Percentiles rank a stretch among this genome's conserved stretches.
Conservation (phyloP, 2,113 vertebrate species). For the Coreoperca whiteheadi region DNA sequence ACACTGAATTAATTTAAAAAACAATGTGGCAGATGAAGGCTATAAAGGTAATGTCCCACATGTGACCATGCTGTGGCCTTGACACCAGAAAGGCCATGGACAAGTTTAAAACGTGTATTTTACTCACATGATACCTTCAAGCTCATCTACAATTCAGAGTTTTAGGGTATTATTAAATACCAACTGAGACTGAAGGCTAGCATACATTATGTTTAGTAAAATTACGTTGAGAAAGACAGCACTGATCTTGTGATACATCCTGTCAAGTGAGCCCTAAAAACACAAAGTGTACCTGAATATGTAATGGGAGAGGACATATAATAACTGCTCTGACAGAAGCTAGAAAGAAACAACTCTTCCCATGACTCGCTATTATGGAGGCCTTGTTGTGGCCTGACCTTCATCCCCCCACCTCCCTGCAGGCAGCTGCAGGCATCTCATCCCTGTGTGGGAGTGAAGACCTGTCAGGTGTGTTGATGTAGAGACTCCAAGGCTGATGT, state of each 20-base stretch:
- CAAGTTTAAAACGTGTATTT: neutral
- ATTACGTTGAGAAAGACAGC: slow-evolving; percentile 9
- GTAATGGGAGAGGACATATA: neutral
- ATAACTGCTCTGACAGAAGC: neutral
- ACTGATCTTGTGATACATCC: slow-evolving; percentile 15
- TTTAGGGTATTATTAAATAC: slow-evolving; percentile 15
- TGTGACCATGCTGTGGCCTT: slow-evolving; percentile 39
- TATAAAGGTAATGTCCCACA: slow-evolving; percentile 45
- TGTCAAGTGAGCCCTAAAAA: neutral
- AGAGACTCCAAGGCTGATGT: slow-evolving; percentile 21
- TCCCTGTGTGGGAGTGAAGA: slow-evolving; percentile 44
- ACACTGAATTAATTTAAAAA: slow-evolving; percentile 64
- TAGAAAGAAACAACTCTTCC: neutral
- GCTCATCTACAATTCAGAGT: neutral
- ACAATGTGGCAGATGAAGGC: slow-evolving; percentile 26
- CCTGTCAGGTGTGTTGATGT: slow-evolving; percentile 48
- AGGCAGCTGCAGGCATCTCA: slow-evolving; percentile 11
- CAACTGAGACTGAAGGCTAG: neutral
- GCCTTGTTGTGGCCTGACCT: slow-evolving; percentile 24
- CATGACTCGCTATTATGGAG: neutral
- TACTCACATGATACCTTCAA: neutral
- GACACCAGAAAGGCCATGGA: neutral
- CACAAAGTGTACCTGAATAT: neutral
- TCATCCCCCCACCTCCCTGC: slow-evolving; percentile 19
- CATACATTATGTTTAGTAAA: neutral